Conservation (phyloP, 2,888 invertebrate genomes). For the Acanthoscelides obtectus region DNA sequence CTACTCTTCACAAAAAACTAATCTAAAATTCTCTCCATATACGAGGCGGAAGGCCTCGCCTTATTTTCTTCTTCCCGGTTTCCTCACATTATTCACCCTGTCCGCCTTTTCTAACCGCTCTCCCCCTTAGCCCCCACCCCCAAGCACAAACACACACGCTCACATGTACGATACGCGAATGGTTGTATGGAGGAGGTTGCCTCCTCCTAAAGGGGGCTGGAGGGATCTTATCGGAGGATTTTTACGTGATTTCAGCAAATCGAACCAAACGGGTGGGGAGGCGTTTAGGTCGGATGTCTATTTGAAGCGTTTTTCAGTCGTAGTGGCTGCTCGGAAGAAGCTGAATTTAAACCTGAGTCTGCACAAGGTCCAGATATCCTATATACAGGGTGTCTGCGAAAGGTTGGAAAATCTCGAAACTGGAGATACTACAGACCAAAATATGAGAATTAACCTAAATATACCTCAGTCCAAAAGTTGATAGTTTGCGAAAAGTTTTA, state of each 20-base stretch:
- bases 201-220: not conserved
- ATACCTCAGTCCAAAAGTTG: too few relatives aligned
- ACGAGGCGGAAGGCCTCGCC: not conserved
- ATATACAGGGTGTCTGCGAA: too few relatives aligned
- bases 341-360: too few relatives aligned
- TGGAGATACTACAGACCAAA: too few relatives aligned
- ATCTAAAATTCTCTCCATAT: not conserved
- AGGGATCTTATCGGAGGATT: not conserved
- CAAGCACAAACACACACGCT: not conserved
- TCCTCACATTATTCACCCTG: constrained; percentile 32
- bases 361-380: too few relatives aligned
- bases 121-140: too few relatives aligned
- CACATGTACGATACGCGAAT: not conserved
- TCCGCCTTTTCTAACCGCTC: constrained; percentile 28
- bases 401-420: too few relatives aligned
- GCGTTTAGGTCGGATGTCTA: too few relatives aligned
- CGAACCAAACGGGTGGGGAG: not conserved
- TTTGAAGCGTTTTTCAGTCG: not conserved
- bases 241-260: not conserved
- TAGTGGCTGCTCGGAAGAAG: too few relatives aligned
- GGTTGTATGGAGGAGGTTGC: not conserved
- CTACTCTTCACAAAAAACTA: not conserved
- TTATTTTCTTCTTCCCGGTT: constrained; percentile 16
- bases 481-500: too few relatives aligned
- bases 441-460: too few relatives aligned